Conservation (phyloP, 2,888 invertebrate genomes). For the Noctua comes region DNA sequence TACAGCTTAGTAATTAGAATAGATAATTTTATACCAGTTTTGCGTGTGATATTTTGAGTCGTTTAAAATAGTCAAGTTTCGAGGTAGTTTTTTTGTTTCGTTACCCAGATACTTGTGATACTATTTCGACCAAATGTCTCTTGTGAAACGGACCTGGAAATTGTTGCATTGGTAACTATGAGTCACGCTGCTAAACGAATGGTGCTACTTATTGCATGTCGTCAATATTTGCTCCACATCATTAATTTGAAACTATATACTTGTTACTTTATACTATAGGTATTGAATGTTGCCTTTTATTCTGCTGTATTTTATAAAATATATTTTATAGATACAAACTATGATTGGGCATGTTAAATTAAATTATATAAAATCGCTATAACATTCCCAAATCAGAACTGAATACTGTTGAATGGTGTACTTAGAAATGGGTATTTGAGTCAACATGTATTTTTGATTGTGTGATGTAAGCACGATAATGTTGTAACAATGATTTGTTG, state of each 20-base stretch:
- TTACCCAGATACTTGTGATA: slow-evolving; percentile 23
- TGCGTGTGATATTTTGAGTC: slow-evolving; percentile 56
- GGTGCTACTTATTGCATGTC: slow-evolving; percentile 64
- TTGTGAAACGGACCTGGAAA: slow-evolving; percentile 48
- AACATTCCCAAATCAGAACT: slow-evolving; percentile 81
- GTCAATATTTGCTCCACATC: slow-evolving; percentile 52
- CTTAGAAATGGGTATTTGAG: slow-evolving; percentile 53
- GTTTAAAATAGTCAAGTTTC: slow-evolving; percentile 42
- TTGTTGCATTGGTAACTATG: slow-evolving; percentile 53
- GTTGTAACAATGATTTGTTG: slow-evolving; percentile 40
- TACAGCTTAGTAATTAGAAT: slow-evolving; percentile 62
- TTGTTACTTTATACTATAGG: slow-evolving; percentile 35
- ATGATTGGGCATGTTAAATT: slow-evolving; percentile 55
- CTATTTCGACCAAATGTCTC: slow-evolving; percentile 42
- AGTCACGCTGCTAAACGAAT: slow-evolving; percentile 61
- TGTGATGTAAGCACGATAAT: slow-evolving; percentile 37
- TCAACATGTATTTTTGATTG: slow-evolving; percentile 56
- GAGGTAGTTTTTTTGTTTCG: slow-evolving; percentile 34
- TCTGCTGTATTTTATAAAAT: slow-evolving; percentile 50
- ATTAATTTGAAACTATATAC: slow-evolving; percentile 37
- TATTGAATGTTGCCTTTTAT: slow-evolving; percentile 37
- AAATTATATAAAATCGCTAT: slow-evolving; percentile 72
- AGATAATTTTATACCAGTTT: slow-evolving; percentile 61
- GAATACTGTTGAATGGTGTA: slow-evolving; percentile 57
- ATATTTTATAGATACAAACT: slow-evolving; percentile 46